A percentile compares a stretch with the other conserved stretches of the same genome.
Conservation (phyloP, 2,797 vertebrate genomes). For the Psittacula derbiana region DNA sequence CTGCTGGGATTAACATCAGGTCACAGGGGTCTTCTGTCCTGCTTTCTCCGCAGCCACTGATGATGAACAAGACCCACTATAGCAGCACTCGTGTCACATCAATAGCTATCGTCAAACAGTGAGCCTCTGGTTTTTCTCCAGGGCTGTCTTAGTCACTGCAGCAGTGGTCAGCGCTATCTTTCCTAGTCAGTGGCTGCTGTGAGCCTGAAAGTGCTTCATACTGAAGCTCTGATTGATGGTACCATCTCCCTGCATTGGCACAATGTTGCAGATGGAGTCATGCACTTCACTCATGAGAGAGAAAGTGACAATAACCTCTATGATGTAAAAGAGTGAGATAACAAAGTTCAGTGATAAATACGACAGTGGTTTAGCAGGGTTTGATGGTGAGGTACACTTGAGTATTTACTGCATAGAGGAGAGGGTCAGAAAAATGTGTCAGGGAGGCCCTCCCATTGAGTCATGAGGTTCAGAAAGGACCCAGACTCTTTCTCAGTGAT, state of each 20-base stretch:
- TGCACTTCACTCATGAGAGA: not conserved
- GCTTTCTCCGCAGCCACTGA: not conserved
- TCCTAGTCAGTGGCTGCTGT: not conserved
- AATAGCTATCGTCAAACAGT: not conserved
- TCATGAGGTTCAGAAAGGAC: not conserved
- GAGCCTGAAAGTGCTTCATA: not conserved
- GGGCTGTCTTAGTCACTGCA: not conserved
- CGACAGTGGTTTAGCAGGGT: not conserved
- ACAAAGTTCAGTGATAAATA: not conserved
- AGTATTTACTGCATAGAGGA: not conserved
- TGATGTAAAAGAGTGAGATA: not conserved
- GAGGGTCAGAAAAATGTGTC: not conserved
- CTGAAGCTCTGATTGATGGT: not conserved
- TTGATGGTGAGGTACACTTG: not conserved
- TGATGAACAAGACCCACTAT: not conserved
- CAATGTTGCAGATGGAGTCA: not conserved
- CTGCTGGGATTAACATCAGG: not conserved
- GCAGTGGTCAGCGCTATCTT: not conserved
- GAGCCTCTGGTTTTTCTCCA: not conserved
- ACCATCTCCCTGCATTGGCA: not conserved
- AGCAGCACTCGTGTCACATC: not conserved
- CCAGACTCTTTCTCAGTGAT: not conserved
- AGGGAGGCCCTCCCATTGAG: not conserved
- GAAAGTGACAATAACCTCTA: not conserved
- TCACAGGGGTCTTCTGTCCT: not conserved